A percentile compares a stretch with the other conserved stretches of the same genome.
These are phyloP conservation scores for Ectemnius lituratus DNA, from an alignment of 2,888 invertebrate genomes.

Conservation along the genomic window DNA sequence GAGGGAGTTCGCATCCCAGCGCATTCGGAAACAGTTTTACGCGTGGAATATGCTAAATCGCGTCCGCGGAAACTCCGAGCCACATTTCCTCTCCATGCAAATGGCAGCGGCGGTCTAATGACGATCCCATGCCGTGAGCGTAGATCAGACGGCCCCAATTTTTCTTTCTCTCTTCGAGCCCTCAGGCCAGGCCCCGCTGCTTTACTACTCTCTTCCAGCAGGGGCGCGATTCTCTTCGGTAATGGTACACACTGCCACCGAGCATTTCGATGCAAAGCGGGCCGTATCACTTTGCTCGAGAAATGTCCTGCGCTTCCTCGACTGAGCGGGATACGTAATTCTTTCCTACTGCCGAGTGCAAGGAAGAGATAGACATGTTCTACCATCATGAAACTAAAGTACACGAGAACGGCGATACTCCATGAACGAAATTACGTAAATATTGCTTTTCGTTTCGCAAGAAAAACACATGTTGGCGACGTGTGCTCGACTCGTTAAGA, in stretches of 20 bases:
- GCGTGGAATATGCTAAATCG: slow-evolving; percentile 69
- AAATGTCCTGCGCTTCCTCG: slow-evolving; percentile 41
- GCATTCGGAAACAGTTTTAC: slow-evolving; percentile 60
- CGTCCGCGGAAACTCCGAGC: slow-evolving; percentile 61
- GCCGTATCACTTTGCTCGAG: slow-evolving; percentile 66
- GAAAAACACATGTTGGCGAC: neutral
- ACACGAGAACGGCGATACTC: slow-evolving; percentile 17
- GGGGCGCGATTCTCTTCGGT: slow-evolving; percentile 42
- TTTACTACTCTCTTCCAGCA: slow-evolving; percentile 11
- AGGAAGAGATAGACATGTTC: neutral
- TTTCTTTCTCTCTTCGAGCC: slow-evolving; percentile 45
- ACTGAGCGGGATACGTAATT: slow-evolving; percentile 33
- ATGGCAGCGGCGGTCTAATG: slow-evolving; percentile 69
- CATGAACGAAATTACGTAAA: neutral
- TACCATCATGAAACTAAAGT: slow-evolving; percentile 14
- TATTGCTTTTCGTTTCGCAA: slow-evolving; percentile 12
- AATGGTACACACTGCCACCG: slow-evolving; percentile 53
- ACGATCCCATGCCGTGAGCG: slow-evolving; percentile 66
- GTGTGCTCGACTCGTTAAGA: neutral
- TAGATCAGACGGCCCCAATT: slow-evolving; percentile 67
- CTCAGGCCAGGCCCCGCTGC: slow-evolving; percentile 10
- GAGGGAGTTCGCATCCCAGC: slow-evolving; percentile 57
- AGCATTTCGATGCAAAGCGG: slow-evolving; percentile 68
- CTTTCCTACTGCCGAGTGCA: slow-evolving; percentile 14
- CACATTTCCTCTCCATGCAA: slow-evolving; percentile 70